Evolutionary conservation across 1,140 invertebrate species (phyloP).

Genomic region (Ceratosolen solmsi): DNA sequence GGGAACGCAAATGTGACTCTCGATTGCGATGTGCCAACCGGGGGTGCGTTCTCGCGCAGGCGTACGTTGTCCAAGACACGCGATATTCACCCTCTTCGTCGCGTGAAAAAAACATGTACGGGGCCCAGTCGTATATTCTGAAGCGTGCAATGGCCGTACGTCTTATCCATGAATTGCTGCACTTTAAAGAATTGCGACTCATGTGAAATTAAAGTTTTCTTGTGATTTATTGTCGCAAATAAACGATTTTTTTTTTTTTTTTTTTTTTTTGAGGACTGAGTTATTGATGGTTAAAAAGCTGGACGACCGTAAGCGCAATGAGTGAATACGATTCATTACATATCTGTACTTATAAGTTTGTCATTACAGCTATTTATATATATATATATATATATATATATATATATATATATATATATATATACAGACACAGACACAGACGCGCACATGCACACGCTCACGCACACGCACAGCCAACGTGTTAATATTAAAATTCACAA

Average conservation of each 20-base stretch:
- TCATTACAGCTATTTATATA: too few relatives aligned
- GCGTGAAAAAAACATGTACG: background rate
- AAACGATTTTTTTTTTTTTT: background rate
- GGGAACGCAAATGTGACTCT: conserved; percentile 29
- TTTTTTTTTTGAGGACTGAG: too few relatives aligned
- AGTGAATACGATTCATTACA: background rate
- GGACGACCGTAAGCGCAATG: background rate
- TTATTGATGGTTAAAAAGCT: background rate
- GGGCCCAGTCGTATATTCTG: background rate
- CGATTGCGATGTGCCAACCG: background rate
- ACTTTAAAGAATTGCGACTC: conserved; percentile 3
- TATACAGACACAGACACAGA: too few relatives aligned
- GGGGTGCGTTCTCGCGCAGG: background rate
- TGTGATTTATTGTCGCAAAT: background rate
- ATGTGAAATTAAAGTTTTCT: background rate
- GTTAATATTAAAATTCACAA: too few relatives aligned
- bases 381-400: too few relatives aligned
- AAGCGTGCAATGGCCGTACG: background rate
- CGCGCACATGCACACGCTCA: too few relatives aligned
- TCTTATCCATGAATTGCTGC: background rate
- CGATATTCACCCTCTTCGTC: background rate
- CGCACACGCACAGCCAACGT: too few relatives aligned
- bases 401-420: too few relatives aligned
- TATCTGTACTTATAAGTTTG: too few relatives aligned
- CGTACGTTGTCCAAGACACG: background rate